A percentile compares a stretch with the other conserved stretches of the same genome.
Conservation (phyloP, 2,888 invertebrate species). For the Aplocera efformata region DNA sequence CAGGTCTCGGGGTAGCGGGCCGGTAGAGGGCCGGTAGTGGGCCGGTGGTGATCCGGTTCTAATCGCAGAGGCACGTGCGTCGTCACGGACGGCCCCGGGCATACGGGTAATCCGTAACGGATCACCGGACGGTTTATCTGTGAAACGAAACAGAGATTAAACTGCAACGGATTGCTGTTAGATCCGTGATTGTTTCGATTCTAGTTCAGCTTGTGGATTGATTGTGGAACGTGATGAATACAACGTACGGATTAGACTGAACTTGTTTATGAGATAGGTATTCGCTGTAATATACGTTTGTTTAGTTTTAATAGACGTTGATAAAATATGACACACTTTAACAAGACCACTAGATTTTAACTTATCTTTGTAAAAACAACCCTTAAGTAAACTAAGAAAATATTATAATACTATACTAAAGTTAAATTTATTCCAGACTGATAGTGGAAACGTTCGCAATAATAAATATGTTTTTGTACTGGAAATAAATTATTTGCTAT, state of each 20-base stretch:
- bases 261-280: too few relatives aligned
- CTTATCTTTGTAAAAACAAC: too few relatives aligned
- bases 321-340: too few relatives aligned
- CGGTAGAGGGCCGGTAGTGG: constrained; percentile 31
- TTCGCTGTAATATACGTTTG: too few relatives aligned
- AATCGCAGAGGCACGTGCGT: constrained; percentile 65
- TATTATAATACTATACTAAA: too few relatives aligned
- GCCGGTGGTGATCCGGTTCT: constrained; percentile 47
- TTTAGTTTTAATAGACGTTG: too few relatives aligned
- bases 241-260: neutral
- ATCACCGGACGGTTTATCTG: constrained; percentile 48
- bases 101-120: constrained; percentile 57
- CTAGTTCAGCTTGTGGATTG: constrained; percentile 15
- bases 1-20: neutral
- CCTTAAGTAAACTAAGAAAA: too few relatives aligned
- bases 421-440: too few relatives aligned
- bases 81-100: constrained; percentile 58
- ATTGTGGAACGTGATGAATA: constrained; percentile 9
- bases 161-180: constrained; percentile 28
- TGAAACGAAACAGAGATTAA: constrained; percentile 71
- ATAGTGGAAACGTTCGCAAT: too few relatives aligned
- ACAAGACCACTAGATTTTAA: too few relatives aligned
- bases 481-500: too few relatives aligned
- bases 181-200: constrained; percentile 15
- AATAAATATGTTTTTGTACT: too few relatives aligned